Evolutionary conservation across 2,113 vertebrate species (phyloP), one percentile per base, ranked within the genome.

Genomic region (Erythrolamprus reginae): DNA sequence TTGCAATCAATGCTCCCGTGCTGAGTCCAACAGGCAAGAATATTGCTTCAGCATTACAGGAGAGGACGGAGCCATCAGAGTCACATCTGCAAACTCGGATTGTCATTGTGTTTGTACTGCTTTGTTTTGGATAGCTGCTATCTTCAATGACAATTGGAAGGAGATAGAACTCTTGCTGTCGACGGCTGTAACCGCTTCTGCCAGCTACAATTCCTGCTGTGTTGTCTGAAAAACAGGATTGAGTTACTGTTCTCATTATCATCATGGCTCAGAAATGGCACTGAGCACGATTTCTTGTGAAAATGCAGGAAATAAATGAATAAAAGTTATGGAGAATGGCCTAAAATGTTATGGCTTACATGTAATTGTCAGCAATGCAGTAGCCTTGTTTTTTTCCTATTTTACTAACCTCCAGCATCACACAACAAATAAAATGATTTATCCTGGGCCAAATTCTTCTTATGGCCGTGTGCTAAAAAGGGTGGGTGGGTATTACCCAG

Each of bases 21-120:
- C 99, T 99, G 77, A 99, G 98, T 83, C 99, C 99, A 23, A 99
- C 98, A 15, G 99, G 99, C 52, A 99, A 97, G 93, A 99, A 99
- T 95, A 99, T 97, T 93, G 99, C 99, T 95, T 99, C 99, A 4
- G 98, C 98, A 0, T 98, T 99, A 96, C 99, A 99, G 8, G 98
- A 99, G n/a, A 99, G 92, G 94, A 99, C 96, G 26, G 97, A 97
- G 0, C 99, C 99, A 21, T 99, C 98, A 23, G 97, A 96, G 84
- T 99, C 98, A 88, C 99, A 99, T 95, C 98, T 97, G 84, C 99
- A 99, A 28, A 99, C 99, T 4, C 98, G 98, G 93, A 99, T 98
- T 58, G 98, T 99, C 96, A 99, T 94, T 5, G 98, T 99, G 92
- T 98, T 98, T 2, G 99, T 99, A 96, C 99, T 99, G 97, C 98